Evolutionary conservation across 2,888 invertebrate genomes (phyloP), one percentile per base, ranked within the genome.

Genomic region (Acanthosoma haemorrhoidale): DNA sequence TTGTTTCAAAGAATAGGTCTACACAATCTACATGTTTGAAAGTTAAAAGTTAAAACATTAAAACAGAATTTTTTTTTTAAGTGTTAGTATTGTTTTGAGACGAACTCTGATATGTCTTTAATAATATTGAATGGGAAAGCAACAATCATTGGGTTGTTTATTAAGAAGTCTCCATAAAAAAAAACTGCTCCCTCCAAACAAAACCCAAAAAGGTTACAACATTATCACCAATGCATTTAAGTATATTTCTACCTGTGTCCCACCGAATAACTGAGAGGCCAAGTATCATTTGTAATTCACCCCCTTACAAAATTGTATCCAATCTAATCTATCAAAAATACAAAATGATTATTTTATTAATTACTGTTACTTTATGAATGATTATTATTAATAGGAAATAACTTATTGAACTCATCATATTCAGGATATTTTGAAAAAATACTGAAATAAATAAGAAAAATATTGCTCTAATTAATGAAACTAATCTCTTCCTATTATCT

Each of bases 181-280:
- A 97, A 96, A 1, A 83, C 83, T 0, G 94, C 88, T 0, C 96
- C 97, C 0, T 85, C 84, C 70, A 88, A 84, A 0, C 93, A 78
- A 88, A 96, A 4, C 84, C 83, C 66, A 98, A 81, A 78, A 98
- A 96, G 0, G 84, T 84, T 2, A 90, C 87, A 0, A 89, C 86
- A 81, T 88, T 85, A 66, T 83, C 81, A 0, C 90, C 87, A 63
- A 90, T 80, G 77, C 88, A 90, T 74, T 84, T 80, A 74, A 94
- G 84, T 4, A 92, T 86, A 0, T 81, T 78, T 51, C 91, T 82
- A 0, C 96, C 96, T 1, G 88, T 81, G 2, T 86, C 82, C 93
- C 94, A 94, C 71, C 94, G 84, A 73, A 97, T 89, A 72, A 94
- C 92, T 21, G 95, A 75, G 1, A 96, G 77, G 0, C 94, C 96